These are phyloP conservation scores for Alosa sapidissima DNA, from an alignment of 2,797 vertebrate species.

Conservation along the genomic window DNA sequence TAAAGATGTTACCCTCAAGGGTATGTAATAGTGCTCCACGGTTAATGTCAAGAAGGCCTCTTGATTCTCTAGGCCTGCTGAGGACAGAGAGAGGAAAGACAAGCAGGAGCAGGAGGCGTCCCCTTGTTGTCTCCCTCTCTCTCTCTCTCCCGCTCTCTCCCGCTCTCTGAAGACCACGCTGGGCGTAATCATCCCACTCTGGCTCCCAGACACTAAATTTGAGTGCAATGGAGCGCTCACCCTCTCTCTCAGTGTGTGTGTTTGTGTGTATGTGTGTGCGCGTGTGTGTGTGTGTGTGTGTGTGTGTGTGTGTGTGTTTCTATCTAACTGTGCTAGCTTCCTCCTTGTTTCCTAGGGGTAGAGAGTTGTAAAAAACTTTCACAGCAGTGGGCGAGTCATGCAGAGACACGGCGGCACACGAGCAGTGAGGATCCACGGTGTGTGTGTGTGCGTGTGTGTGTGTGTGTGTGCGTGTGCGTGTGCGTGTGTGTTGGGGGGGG, in stretches of 20 bases:
- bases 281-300: too few relatives aligned
- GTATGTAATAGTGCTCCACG: neutral
- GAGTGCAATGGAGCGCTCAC: conserved; percentile 5
- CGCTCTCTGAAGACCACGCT: neutral
- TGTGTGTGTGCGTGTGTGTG: too few relatives aligned
- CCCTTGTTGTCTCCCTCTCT: neutral
- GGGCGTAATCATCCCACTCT: neutral
- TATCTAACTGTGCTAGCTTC: neutral
- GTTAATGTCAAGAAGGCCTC: neutral
- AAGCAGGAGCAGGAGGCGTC: neutral
- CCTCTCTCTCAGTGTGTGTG: conserved; percentile 20
- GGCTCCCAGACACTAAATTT: conserved; percentile 11
- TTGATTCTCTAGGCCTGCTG: neutral
- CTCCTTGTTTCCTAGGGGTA: conserved; percentile 10
- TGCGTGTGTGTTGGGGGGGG: too few relatives aligned
- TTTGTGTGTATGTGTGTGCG: neutral
- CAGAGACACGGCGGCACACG: too few relatives aligned
- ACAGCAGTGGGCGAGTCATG: neutral
- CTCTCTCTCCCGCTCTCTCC: neutral
- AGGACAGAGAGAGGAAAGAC: neutral
- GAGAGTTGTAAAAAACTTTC: conserved; percentile 14
- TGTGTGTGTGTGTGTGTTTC: neutral
- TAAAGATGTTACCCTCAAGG: neutral
- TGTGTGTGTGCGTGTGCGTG: neutral
- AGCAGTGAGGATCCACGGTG: neutral